Conservation (phyloP, 2,888 invertebrate genomes). For the Mythimna lalbum region DNA sequence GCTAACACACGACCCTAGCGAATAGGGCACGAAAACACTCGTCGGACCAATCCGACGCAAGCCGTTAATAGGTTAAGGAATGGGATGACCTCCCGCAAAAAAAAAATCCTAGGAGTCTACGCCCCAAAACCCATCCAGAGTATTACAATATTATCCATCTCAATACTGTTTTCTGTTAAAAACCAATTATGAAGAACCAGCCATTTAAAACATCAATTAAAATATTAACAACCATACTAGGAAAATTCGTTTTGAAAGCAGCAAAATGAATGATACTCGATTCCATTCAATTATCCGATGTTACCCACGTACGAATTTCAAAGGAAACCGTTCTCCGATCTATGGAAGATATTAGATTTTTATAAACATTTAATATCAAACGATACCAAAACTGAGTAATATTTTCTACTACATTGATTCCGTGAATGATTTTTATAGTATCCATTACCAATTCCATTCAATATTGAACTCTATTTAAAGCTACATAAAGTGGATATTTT, state of each 20-base stretch:
- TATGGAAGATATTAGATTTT: slow-evolving; percentile 36
- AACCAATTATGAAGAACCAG: no score
- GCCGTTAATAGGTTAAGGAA: no score
- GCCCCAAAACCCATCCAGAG: background rate
- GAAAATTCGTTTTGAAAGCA: background rate
- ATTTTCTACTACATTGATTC: slow-evolving; percentile 64
- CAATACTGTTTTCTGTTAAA: no score
- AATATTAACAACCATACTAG: background rate
- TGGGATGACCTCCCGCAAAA: no score
- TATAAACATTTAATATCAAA: slow-evolving; percentile 38
- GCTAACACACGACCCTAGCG: no score
- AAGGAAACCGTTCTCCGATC: slow-evolving; percentile 33
- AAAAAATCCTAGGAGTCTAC: no score
- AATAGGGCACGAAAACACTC: no score
- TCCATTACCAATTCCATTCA: background rate
- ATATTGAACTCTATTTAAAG: slow-evolving; percentile 16
- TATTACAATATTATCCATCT: no score
- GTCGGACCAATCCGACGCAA: no score
- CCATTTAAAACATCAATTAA: background rate
- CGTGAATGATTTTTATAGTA: slow-evolving; percentile 54
- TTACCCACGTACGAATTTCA: slow-evolving; percentile 15
- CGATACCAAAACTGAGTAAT: slow-evolving; percentile 49
- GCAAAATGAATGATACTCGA: slow-evolving; percentile 3
- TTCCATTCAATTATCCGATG: slow-evolving; percentile 17
- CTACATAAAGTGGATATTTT: background rate